A percentile compares a stretch with the other conserved stretches of the same genome.
Evolutionary conservation across 2,113 vertebrate species (phyloP).

Genomic region (Peromyscus leucopus): DNA sequence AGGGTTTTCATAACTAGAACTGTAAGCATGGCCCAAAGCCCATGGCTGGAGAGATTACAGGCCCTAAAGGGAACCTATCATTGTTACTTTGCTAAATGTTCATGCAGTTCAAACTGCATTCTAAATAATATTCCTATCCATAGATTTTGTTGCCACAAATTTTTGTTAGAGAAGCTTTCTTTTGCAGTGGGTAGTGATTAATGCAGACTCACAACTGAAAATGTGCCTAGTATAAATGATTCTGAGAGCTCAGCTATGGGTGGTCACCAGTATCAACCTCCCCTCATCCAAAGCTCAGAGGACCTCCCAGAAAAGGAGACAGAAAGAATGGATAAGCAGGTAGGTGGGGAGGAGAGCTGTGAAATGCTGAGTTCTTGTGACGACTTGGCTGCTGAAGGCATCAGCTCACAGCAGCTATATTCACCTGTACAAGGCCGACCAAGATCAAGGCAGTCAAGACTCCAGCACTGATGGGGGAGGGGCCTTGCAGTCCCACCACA

Average conservation of each 20-base stretch:
- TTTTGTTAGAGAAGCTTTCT: not conserved
- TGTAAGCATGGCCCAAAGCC: too few relatives aligned
- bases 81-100: not conserved
- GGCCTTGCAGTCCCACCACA: fast-evolving
- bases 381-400: too few relatives aligned
- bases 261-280: not conserved
- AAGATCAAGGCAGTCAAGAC: not conserved
- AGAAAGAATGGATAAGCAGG: not conserved
- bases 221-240: not conserved
- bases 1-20: too few relatives aligned
- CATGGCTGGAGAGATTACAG: not conserved
- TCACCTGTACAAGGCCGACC: not conserved
- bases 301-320: not conserved
- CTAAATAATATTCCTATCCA: not conserved
- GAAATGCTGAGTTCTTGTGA: not conserved
- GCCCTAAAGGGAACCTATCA: not conserved
- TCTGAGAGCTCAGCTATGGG: not conserved
- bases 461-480: not conserved
- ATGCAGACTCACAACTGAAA: not conserved
- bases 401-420: not conserved
- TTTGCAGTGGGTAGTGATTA: not conserved
- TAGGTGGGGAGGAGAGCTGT: not conserved
- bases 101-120: not conserved
- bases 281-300: not conserved
- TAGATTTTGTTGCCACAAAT: not conserved